Evolutionary conservation across 2,888 invertebrate species (phyloP).

Genomic region (Corbicula japonica): DNA sequence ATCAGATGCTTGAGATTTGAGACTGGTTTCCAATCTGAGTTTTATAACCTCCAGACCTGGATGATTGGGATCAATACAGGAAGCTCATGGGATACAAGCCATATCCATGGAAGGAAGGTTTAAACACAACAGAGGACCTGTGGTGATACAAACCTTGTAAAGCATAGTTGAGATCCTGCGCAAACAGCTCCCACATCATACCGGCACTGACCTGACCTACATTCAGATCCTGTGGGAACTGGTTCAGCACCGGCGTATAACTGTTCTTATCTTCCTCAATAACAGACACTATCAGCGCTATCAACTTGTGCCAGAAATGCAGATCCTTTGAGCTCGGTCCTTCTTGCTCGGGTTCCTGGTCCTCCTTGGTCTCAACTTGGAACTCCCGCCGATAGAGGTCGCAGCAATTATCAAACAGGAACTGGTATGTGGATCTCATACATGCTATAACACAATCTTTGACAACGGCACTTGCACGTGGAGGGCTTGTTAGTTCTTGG

Average conservation of each 20-base stretch:
- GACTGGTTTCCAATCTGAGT: too few species aligned
- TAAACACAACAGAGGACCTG: too few species aligned
- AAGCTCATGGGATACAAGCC: too few species aligned
- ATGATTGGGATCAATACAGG: too few species aligned
- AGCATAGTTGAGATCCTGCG: slow-evolving; percentile 96
- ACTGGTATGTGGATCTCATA: slow-evolving; percentile 99
- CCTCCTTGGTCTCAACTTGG: slow-evolving; percentile 81
- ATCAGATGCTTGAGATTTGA: too few species aligned
- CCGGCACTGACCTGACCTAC: slow-evolving; percentile 99
- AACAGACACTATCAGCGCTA: slow-evolving; percentile 98
- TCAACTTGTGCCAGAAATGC: slow-evolving; percentile 99
- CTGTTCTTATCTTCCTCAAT: slow-evolving; percentile 99
- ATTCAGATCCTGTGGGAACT: slow-evolving; percentile 99
- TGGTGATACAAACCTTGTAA: slow-evolving; percentile 91
- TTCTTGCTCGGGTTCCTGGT: slow-evolving; percentile 78
- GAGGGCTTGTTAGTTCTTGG: slow-evolving; percentile 99
- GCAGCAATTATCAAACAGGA: slow-evolving; percentile 99
- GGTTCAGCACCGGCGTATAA: slow-evolving; percentile 99
- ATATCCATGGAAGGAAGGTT: too few species aligned
- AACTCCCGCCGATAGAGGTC: slow-evolving; percentile 93
- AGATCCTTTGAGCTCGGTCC: slow-evolving; percentile 94
- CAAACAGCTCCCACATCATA: slow-evolving; percentile 99
- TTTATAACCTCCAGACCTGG: too few species aligned
- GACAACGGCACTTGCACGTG: slow-evolving; percentile 98
- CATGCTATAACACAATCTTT: slow-evolving; percentile 99